Percentiles rank a stretch among this genome's conserved stretches.
Evolutionary conservation across 1,140 invertebrate species (phyloP).

Genomic region (Asbolus verrucosus): DNA sequence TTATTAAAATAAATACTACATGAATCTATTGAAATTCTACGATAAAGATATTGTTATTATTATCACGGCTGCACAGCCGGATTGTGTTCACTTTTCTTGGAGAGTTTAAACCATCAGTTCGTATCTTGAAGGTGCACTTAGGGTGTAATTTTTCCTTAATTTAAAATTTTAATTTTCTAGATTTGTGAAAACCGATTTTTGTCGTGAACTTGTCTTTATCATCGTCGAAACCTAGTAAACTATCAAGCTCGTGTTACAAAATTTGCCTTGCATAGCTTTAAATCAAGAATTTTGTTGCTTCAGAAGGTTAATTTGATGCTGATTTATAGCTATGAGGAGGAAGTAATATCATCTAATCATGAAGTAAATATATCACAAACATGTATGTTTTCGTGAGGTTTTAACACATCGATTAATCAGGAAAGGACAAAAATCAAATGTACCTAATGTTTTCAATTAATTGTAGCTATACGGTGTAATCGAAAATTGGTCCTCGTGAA

Average conservation of each 20-base stretch:
- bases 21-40: slow-evolving; percentile 21
- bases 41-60: slow-evolving; percentile 39
- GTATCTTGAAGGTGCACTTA: slow-evolving; percentile 42
- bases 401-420: no score
- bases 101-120: slow-evolving; percentile 34
- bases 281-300: not conserved
- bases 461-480: slow-evolving; percentile 1
- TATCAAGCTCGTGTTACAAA: slow-evolving; percentile 42
- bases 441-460: not conserved
- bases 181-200: slow-evolving; percentile 11
- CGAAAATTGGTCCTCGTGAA: slow-evolving; percentile 42
- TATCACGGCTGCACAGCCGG: slow-evolving; percentile 41
- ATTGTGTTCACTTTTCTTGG: slow-evolving; percentile 37
- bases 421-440: not conserved
- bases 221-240: slow-evolving; percentile 19
- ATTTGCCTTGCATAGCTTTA: slow-evolving; percentile 6
- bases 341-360: slow-evolving; percentile 5
- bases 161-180: not conserved
- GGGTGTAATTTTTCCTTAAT: slow-evolving; percentile 29
- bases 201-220: slow-evolving; percentile 1
- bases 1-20: slow-evolving; percentile 43
- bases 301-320: not conserved
- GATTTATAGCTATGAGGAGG: slow-evolving; percentile 29
- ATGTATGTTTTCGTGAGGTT: not conserved
- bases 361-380: slow-evolving; percentile 20